These are phyloP conservation scores for Danio jaintianensis DNA, from an alignment of 2,797 vertebrate genomes.

Conservation along the genomic window DNA sequence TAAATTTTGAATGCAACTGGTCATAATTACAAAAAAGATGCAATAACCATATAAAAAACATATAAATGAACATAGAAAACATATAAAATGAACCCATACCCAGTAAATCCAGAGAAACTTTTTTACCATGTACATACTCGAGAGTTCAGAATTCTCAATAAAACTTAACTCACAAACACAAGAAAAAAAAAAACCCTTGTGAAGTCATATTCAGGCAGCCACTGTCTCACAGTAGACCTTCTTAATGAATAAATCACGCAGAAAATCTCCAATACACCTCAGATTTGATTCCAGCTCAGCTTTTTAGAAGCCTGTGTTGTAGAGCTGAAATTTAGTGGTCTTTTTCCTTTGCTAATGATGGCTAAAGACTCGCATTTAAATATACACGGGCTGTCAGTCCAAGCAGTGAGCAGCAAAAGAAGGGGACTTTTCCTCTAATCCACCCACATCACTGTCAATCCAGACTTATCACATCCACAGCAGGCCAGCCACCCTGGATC, in stretches of 20 bases:
- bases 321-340: constrained; percentile 5
- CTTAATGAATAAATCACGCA: not conserved
- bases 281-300: not conserved
- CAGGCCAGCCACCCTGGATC: constrained; percentile 23
- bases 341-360: constrained; percentile 20
- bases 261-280: not conserved
- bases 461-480: constrained; percentile 20
- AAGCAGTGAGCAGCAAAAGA: not conserved
- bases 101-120: too few relatives aligned
- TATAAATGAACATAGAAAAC: too few relatives aligned
- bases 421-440: constrained; percentile 24
- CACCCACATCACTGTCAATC: constrained; percentile 13
- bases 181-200: not conserved
- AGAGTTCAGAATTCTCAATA: not conserved
- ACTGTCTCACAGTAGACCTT: constrained; percentile 8
- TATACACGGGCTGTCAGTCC: constrained; percentile 31
- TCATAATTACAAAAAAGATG: too few relatives aligned
- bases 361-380: constrained; percentile 35
- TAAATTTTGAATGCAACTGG: too few relatives aligned
- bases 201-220: constrained; percentile 5
- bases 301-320: not conserved
- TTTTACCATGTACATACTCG: too few relatives aligned
- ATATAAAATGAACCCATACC: too few relatives aligned
- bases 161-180: not conserved
- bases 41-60: too few relatives aligned